These are phyloP conservation scores for Danio choprae DNA, from an alignment of 2,797 vertebrate species.

Conservation along the genomic window DNA sequence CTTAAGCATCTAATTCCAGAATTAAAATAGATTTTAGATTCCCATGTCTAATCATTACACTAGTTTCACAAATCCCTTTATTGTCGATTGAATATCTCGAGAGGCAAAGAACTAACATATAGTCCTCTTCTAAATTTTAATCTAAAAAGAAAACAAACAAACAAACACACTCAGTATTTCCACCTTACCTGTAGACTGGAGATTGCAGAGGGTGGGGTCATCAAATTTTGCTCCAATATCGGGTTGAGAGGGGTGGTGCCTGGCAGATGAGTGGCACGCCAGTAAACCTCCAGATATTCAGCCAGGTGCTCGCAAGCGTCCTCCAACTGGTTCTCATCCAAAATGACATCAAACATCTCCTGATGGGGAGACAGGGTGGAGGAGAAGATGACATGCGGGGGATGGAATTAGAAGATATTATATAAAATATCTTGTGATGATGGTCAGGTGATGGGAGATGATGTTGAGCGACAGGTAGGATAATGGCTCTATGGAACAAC, in stretches of 20 bases:
- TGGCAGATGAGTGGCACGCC: conserved; percentile 93
- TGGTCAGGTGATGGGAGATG: conserved; percentile 53
- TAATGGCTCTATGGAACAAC: conserved; percentile 62
- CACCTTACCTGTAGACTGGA: conserved; percentile 88
- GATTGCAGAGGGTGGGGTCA: conserved; percentile 85
- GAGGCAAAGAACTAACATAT: neutral
- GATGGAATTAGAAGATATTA: conserved; percentile 50
- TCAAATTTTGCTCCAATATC: conserved; percentile 80
- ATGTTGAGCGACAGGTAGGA: conserved; percentile 58
- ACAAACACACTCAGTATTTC: neutral
- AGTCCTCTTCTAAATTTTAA: neutral
- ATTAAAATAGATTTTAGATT: too few species aligned
- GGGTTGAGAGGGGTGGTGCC: conserved; percentile 80
- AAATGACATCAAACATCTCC: conserved; percentile 96
- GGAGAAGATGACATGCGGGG: conserved; percentile 54
- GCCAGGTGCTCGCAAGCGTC: conserved; percentile 94
- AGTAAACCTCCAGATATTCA: conserved; percentile 94
- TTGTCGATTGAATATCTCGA: neutral
- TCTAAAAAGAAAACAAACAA: neutral
- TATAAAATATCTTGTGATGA: conserved; percentile 38
- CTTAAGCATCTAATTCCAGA: too few species aligned
- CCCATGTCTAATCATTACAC: neutral
- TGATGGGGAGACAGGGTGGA: conserved; percentile 64
- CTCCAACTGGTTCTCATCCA: conserved; percentile 96
- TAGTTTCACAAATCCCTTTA: neutral